phyloP scores from a whole-genome alignment of 1,140 invertebrate genomes.

The Anastatus disparis region DNA sequence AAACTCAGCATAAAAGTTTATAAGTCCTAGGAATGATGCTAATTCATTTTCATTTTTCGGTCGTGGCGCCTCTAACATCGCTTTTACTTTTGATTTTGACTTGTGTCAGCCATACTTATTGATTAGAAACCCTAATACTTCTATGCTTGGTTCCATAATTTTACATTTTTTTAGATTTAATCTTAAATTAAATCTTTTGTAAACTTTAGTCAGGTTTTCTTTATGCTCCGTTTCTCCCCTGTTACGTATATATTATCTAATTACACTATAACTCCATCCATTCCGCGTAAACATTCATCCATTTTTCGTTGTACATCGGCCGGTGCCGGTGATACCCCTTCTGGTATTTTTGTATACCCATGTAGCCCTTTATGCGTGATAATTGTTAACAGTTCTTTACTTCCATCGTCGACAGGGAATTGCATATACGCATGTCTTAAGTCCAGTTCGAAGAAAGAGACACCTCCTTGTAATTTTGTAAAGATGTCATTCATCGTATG shows the following conservation, averaged over 20 bases:
- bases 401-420: slow-evolving; percentile 26
- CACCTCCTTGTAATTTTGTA: slow-evolving; percentile 1
- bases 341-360: slow-evolving; percentile 49
- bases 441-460: slow-evolving; percentile 19
- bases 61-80: not conserved
- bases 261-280: slow-evolving; percentile 35
- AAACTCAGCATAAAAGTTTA: slow-evolving; percentile 1
- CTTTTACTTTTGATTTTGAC: not conserved
- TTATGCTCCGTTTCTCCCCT: not conserved
- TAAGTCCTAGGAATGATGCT: not conserved
- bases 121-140: not conserved
- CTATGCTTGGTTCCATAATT: not conserved
- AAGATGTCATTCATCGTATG: slow-evolving; percentile 37
- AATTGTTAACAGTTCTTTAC: slow-evolving; percentile 27
- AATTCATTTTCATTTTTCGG: not conserved
- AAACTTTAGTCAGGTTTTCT: not conserved
- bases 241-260: slow-evolving; percentile 39
- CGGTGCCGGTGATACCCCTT: slow-evolving; percentile 52
- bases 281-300: slow-evolving; percentile 52
- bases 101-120: not conserved
- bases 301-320: slow-evolving; percentile 62
- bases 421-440: slow-evolving; percentile 37
- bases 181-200: not conserved
- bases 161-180: not conserved
- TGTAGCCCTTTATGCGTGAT: slow-evolving; percentile 47